Evolutionary conservation across 1,140 invertebrate species (phyloP).

Genomic region (Tribolium castaneum): DNA sequence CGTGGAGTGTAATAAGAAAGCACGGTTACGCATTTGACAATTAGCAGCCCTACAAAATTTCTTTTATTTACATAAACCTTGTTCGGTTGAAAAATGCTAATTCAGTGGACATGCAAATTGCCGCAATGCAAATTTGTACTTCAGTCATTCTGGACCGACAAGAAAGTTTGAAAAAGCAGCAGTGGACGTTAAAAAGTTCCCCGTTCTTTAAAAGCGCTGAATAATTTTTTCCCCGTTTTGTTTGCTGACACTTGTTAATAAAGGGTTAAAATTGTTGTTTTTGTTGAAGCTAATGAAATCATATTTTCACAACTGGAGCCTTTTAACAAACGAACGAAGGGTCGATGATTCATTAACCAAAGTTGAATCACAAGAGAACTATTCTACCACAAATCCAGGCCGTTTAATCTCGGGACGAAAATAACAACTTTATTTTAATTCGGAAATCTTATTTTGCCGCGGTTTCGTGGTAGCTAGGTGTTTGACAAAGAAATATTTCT

Average conservation of each 20-base stretch:
- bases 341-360: background rate
- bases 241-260: conserved; percentile 37
- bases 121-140: conserved; percentile 46
- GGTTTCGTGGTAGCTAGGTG: background rate
- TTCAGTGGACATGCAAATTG: conserved; percentile 44
- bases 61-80: conserved; percentile 36
- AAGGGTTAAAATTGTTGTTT: conserved; percentile 37
- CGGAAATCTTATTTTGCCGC: background rate
- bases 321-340: background rate
- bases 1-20: background rate
- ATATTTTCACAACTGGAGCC: conserved; percentile 29
- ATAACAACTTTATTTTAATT: background rate
- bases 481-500: background rate
- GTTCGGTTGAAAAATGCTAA: conserved; percentile 41
- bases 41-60: conserved; percentile 9
- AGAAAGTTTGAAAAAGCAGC: conserved; percentile 23
- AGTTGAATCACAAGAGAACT: background rate
- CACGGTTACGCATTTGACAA: background rate
- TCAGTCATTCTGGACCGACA: conserved; percentile 37
- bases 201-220: conserved; percentile 15
- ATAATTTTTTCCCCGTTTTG: conserved; percentile 34
- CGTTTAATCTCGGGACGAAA: background rate
- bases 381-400: background rate
- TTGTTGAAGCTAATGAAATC: conserved; percentile 39
- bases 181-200: conserved; percentile 20